Conservation (phyloP, 2,797 vertebrate genomes). For the Enteromius thamalakanensis region DNA sequence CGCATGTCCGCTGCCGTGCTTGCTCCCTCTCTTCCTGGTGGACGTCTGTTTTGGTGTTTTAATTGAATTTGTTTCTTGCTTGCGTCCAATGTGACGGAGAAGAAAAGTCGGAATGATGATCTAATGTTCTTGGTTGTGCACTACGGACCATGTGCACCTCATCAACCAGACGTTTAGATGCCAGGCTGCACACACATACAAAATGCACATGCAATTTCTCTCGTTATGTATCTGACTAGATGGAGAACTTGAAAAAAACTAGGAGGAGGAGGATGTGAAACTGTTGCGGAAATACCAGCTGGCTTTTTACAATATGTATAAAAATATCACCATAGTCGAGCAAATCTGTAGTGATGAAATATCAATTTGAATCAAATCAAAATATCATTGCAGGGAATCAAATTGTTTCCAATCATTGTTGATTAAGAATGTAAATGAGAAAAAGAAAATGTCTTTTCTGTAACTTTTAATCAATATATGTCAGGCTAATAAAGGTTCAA, state of each 20-base stretch:
- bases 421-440: neutral
- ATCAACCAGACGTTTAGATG: conserved; percentile 51
- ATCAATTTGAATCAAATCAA: neutral
- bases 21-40: conserved; percentile 47
- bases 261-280: conserved; percentile 4
- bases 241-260: neutral
- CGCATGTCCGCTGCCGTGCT: conserved; percentile 54
- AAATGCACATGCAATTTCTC: neutral
- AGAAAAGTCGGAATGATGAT: conserved; percentile 75
- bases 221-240: neutral
- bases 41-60: conserved; percentile 43
- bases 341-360: neutral
- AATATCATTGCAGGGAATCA: neutral
- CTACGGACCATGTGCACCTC: conserved; percentile 50
- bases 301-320: conserved; percentile 1
- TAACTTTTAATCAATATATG: too few relatives aligned
- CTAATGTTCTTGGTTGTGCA: conserved; percentile 75
- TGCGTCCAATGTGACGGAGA: conserved; percentile 62
- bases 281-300: neutral
- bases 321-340: neutral
- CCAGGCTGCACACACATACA: conserved; percentile 49
- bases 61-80: conserved; percentile 70
- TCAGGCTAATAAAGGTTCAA: neutral
- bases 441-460: neutral
- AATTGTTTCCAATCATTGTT: neutral